Evolutionary conservation across 2,888 invertebrate genomes (phyloP), one percentile per base, ranked within the genome.

Genomic region (Omphaloscelis lunosa): DNA sequence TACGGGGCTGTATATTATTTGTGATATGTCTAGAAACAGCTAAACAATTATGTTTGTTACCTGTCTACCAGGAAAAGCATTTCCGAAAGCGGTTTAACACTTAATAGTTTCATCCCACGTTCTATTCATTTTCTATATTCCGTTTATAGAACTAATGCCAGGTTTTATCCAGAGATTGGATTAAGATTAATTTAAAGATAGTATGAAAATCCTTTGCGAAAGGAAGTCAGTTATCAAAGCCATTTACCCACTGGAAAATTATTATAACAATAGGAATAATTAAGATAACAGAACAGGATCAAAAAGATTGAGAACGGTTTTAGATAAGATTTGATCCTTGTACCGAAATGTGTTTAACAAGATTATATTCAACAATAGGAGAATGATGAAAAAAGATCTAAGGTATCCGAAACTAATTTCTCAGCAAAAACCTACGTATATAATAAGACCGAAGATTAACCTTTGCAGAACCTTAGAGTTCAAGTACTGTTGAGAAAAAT

Each of bases 1-100:
- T 17, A 58, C 59, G 0, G 15, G 2, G 34, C 72, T 72, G 23
- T 80, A 69, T 56, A 79, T 63, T 63, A 74, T 67, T 72, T 84
- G 59, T 62, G 65, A 70, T 79, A 86, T 83, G 34, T 66, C 62
- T 72, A 70, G 69, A 78, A 72, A 74, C 59, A 2, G 3, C 17
- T 34, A 59, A 45, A 85, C 59, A 72, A 75, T 82, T 69, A 82
- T 65, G 45, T 71, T 62, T 61, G 71, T 62, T 70, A 51, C 23
- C 63, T 56, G 58, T 61, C 76, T 63, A 65, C 69, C 74, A 82
- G 83, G 34, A 82, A 85, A 69, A 81, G 29, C 71, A 69, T 72
- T 81, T 65, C 70, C 65, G 75, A 85, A 61, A 81, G 85, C 58
- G 23, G 74, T 66, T 73, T 66, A 61, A 41, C 59, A 62, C 70